Conservation (phyloP, 1,140 invertebrate genomes). For the Drosophila teissieri region DNA sequence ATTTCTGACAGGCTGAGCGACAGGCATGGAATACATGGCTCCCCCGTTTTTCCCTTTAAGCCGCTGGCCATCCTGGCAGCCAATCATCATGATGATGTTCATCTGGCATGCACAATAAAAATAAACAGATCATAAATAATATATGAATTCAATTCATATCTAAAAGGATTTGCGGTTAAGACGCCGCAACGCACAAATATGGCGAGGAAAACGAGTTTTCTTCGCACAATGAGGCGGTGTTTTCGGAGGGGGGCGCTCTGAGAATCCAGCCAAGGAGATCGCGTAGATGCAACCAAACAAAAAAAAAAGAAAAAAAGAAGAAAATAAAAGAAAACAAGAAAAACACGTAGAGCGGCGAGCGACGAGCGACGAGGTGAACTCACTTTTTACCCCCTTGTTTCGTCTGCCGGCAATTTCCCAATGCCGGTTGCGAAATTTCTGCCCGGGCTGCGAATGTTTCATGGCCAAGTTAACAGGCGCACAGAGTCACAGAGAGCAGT, state of each 20-base stretch:
- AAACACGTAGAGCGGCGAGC: constrained; percentile 55
- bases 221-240: neutral
- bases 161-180: constrained; percentile 82
- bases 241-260: constrained; percentile 3
- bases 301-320: constrained; percentile 6
- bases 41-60: neutral
- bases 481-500: constrained; percentile 39
- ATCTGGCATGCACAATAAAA: constrained; percentile 79
- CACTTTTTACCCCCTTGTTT: constrained; percentile 55
- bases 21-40: constrained; percentile 37
- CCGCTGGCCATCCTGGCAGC: constrained; percentile 5
- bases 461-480: constrained; percentile 82
- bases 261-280: constrained; percentile 63
- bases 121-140: constrained; percentile 83
- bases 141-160: constrained; percentile 83
- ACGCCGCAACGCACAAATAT: constrained; percentile 77
- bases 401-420: constrained; percentile 61
- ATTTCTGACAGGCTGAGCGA: constrained; percentile 71
- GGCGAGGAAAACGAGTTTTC: constrained; percentile 68
- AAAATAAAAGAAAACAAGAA: constrained; percentile 78
- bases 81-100: constrained; percentile 55
- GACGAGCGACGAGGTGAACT: constrained; percentile 32
- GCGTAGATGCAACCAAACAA: constrained; percentile 52
- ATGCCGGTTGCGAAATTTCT: constrained; percentile 74
- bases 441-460: constrained; percentile 73